Conservation (phyloP, 2,888 invertebrate genomes). For the Diachrysia chrysitis region DNA sequence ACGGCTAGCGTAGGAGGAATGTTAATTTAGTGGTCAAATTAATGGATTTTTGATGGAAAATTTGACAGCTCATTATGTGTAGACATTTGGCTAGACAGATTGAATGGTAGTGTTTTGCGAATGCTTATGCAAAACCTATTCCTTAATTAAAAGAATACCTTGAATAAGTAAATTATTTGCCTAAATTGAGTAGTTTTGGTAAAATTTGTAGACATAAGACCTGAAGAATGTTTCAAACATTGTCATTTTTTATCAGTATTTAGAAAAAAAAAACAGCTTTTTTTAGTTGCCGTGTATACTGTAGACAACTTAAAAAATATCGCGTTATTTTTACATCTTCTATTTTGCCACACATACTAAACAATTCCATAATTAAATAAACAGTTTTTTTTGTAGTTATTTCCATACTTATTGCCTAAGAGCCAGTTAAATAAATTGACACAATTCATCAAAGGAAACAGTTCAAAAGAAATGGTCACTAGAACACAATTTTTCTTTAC, state of each 20-base stretch:
- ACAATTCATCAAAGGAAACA: background rate
- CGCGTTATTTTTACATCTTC: no score
- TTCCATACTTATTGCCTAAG: no score
- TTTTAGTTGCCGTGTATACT: no score
- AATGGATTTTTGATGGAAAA: slow-evolving; percentile 1
- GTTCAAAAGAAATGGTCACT: background rate
- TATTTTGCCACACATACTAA: no score
- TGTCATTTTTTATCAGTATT: no score
- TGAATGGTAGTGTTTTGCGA: background rate
- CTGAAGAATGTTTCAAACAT: no score
- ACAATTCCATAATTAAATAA: no score
- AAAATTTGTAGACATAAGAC: background rate
- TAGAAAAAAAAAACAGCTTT: no score
- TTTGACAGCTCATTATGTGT: slow-evolving; percentile 11
- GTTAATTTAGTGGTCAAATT: background rate
- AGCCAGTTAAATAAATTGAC: background rate
- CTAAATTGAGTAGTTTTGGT: background rate
- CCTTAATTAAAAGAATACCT: background rate
- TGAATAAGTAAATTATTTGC: background rate
- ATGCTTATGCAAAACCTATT: background rate
- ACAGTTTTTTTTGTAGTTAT: no score
- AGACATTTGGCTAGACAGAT: slow-evolving; percentile 2
- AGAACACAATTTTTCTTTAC: background rate
- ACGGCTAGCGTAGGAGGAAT: slow-evolving; percentile 10
- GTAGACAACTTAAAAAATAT: no score